These are phyloP conservation scores for Drosophila mojavensis DNA, from an alignment of 1,140 invertebrate species.

Conservation along the genomic window DNA sequence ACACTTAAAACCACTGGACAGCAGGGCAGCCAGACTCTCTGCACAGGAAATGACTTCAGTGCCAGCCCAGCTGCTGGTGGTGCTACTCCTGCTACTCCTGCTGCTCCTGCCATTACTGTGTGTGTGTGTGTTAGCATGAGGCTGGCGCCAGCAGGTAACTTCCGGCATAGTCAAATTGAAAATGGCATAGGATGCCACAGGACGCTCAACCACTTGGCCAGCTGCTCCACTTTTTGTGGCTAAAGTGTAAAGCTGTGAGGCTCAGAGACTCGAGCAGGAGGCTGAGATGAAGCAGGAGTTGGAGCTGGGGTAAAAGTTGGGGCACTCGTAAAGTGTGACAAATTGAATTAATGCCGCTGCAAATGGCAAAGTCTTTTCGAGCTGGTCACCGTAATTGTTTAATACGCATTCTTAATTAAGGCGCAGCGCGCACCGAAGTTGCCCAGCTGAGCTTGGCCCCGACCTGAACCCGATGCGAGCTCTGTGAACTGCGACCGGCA, in stretches of 20 bases:
- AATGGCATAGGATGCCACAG: constrained; percentile 55
- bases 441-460: constrained; percentile 1
- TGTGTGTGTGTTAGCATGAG: constrained; percentile 49
- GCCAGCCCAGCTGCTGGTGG: constrained; percentile 34
- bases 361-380: constrained; percentile 64
- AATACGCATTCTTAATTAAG: constrained; percentile 73
- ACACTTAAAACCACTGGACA: constrained; percentile 73
- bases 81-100: background rate
- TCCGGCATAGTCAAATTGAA: constrained; percentile 81
- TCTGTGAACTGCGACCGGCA: constrained; percentile 71
- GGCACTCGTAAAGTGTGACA: constrained; percentile 82
- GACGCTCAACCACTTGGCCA: constrained; percentile 34
- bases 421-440: constrained; percentile 12
- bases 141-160: constrained; percentile 82
- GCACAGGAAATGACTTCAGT: constrained; percentile 80
- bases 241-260: constrained; percentile 75
- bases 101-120: background rate
- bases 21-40: constrained; percentile 30
- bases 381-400: constrained; percentile 75
- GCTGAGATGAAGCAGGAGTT: too few species aligned
- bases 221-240: constrained; percentile 77
- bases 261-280: constrained; percentile 14
- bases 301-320: constrained; percentile 22
- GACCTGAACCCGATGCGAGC: background rate
- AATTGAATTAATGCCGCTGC: constrained; percentile 82